phyloP scores from a whole-genome alignment of 2,797 vertebrate genomes.

The Tapera naevia region DNA sequence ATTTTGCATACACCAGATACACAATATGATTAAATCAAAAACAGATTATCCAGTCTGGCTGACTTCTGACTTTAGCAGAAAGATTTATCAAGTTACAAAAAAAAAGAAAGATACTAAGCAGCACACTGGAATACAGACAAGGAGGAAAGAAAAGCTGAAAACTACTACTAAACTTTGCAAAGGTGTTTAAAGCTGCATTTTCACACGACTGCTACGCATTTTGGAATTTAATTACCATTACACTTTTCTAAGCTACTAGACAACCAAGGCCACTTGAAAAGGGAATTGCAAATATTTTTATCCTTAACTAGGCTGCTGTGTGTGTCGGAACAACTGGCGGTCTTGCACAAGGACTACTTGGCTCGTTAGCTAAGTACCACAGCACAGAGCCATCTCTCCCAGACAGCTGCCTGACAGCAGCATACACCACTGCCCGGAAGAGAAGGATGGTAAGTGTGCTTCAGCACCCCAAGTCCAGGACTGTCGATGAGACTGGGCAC shows the following conservation, averaged over 20 bases:
- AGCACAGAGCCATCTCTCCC: not conserved
- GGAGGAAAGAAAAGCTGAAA: not conserved
- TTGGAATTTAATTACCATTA: not conserved
- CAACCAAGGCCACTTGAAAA: not conserved
- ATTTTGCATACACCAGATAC: conserved; percentile 63
- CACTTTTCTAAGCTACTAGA: not conserved
- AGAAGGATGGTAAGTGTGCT: not conserved
- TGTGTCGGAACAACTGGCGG: not conserved
- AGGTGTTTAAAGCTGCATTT: not conserved
- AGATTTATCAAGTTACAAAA: conserved; percentile 44
- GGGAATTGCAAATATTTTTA: not conserved
- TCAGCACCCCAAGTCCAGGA: not conserved
- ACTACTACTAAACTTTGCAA: not conserved
- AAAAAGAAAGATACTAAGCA: not conserved
- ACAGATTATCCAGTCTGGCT: conserved; percentile 65
- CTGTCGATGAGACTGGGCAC: not conserved
- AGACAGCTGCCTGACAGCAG: not conserved
- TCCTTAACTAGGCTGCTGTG: not conserved
- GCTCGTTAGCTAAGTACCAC: not conserved
- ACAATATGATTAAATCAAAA: conserved; percentile 67
- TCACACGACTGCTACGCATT: not conserved
- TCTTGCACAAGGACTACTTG: not conserved
- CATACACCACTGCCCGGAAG: not conserved
- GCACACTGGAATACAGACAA: not conserved
- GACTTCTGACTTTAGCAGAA: conserved; percentile 57